Conservation (phyloP, 1,140 invertebrate species). For the Sitobion miscanthi region DNA sequence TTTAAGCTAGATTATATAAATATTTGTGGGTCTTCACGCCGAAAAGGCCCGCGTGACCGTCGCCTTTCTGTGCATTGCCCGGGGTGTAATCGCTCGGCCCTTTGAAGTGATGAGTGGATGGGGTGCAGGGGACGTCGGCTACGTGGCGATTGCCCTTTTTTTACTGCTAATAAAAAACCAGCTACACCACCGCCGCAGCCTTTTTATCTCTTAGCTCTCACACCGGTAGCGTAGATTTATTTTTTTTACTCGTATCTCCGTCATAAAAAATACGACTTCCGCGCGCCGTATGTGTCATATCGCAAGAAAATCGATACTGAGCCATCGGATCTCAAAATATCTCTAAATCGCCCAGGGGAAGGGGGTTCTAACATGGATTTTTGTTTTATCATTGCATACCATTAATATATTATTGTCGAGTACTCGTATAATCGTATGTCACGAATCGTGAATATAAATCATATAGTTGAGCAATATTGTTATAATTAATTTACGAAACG, state of each 20-base stretch:
- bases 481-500: not conserved
- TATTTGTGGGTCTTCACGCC: not conserved
- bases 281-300: not conserved
- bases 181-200: not conserved
- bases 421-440: too few relatives aligned
- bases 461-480: not conserved
- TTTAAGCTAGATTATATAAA: not conserved
- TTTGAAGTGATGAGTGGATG: not conserved
- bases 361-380: not conserved
- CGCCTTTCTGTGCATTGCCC: not conserved
- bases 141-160: conserved; percentile 15
- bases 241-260: not conserved
- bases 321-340: not conserved
- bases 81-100: not conserved
- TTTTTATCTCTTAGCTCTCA: not conserved
- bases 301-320: not conserved
- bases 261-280: conserved; percentile 2
- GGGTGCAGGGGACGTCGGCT: too few relatives aligned
- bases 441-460: too few relatives aligned
- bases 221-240: not conserved
- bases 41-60: not conserved
- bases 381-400: not conserved
- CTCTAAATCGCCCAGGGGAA: not conserved
- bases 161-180: conserved; percentile 4
- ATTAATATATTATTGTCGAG: not conserved